Conservation (phyloP, 2,797 vertebrate species). For the Anabas testudineus region DNA sequence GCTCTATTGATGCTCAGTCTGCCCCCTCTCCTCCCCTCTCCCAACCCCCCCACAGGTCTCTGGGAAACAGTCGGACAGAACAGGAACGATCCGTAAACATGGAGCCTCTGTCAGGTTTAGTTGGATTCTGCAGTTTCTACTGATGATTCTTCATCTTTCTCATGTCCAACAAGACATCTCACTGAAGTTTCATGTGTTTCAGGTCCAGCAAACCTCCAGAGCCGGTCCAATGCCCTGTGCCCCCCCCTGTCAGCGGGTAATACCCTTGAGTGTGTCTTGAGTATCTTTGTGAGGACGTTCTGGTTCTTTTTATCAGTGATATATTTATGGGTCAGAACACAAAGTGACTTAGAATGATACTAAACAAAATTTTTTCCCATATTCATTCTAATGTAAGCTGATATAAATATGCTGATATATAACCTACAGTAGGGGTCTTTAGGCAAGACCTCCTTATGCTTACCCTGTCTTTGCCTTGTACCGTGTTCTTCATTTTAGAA, state of each 20-base stretch:
- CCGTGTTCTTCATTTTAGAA: no score
- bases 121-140: constrained; percentile 22
- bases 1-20: constrained; percentile 57
- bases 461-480: no score
- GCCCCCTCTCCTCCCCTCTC: not conserved
- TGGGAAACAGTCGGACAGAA: constrained; percentile 73
- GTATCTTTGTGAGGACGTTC: not conserved
- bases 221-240: constrained; percentile 61
- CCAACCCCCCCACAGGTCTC: constrained; percentile 62
- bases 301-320: no score
- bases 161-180: constrained; percentile 6
- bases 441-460: no score
- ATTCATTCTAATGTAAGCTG: no score
- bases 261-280: not conserved
- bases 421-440: no score
- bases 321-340: no score
- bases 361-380: no score
- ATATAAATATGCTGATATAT: no score
- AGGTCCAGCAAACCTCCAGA: constrained; percentile 64
- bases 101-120: constrained; percentile 65
- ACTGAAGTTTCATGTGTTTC: constrained; percentile 24
- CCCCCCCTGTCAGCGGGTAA: constrained; percentile 64
- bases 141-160: constrained; percentile 25
- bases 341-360: no score
- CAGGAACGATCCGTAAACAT: constrained; percentile 73